Conservation (phyloP, 2,888 invertebrate genomes). For the Petrolisthes cinctipes region DNA sequence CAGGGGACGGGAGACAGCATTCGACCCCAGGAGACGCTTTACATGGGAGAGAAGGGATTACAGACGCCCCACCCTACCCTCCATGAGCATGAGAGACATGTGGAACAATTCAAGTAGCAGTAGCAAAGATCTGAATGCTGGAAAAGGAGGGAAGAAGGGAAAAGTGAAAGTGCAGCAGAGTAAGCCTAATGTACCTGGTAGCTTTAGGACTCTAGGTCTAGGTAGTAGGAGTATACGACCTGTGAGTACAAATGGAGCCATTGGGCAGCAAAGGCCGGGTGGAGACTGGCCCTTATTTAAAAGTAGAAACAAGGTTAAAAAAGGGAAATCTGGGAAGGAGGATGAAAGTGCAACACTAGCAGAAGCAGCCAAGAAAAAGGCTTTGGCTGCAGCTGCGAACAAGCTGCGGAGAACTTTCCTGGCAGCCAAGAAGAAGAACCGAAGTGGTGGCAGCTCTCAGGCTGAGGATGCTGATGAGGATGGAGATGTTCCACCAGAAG, state of each 20-base stretch:
- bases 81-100: constrained; percentile 17
- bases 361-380: constrained; percentile 62
- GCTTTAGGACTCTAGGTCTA: constrained; percentile 39
- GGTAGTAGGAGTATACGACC: constrained; percentile 36
- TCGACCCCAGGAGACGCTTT: constrained; percentile 31
- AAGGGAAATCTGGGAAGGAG: constrained; percentile 21
- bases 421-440: constrained; percentile 58
- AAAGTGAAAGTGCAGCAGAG: constrained; percentile 20
- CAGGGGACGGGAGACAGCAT: constrained; percentile 27
- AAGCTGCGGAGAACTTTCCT: constrained; percentile 60
- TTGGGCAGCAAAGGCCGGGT: constrained; percentile 10
- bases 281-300: constrained; percentile 28
- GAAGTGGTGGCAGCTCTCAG: constrained; percentile 19
- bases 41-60: constrained; percentile 23
- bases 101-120: constrained; percentile 12
- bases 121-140: constrained; percentile 10
- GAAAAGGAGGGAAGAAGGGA: constrained; percentile 30
- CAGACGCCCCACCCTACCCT: background rate
- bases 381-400: constrained; percentile 61
- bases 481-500: background rate
- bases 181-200: constrained; percentile 32
- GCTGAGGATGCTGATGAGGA: constrained; percentile 31
- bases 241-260: constrained; percentile 38
- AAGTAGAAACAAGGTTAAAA: constrained; percentile 35
- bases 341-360: constrained; percentile 46